Evolutionary conservation across 2,888 invertebrate species (phyloP), one percentile per base, ranked within the genome.

Genomic region (Biston betularia): DNA sequence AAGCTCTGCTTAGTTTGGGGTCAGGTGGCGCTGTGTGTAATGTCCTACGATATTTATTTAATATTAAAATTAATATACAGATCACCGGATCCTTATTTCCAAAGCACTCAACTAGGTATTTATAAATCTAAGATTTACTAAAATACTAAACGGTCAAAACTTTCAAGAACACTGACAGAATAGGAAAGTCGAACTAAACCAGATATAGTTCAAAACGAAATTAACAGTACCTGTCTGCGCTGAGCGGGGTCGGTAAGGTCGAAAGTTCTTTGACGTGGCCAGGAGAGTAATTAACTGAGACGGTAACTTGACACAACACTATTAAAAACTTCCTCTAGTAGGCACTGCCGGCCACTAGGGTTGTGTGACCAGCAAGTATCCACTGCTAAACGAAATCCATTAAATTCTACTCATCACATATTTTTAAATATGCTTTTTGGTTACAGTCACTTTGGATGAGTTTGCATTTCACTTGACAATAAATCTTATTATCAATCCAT

Each of bases 291-390:
- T 83, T 83, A 83, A 79, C 74, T 77, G 73, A 68, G 63, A 73
- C 63, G 73, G 73, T 71, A 69, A 78, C 75, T 76, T 72, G 75
- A 76, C 78, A 78, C 76, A 79, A 79, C 75, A 77, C 79, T 79
- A 82, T 81, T 83, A 76, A 78, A 79, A 81, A 83, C 71, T 81
- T 82, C 64, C 69, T 74, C 75, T 60, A 15, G 35, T 48, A 6
- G 15, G 35, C 15, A 6, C 46, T 7, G 35, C n/a, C 44, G n/a
- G 46, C 24, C 45, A 52, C 38, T 42, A 14, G 44, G 55, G 66
- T 54, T 8, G n/a, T 7, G 12, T 50, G 58, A 54, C 33, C 49
- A 14, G 49, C 54, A 48, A 34, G 8, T 9, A 54, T 49, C n/a
- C 34, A 24, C 33, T 33, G 55, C 14, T 44, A 34, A 34, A 34